These are phyloP conservation scores for Cyrtorhinus lividipennis DNA, from an alignment of 1,140 invertebrate genomes.

Conservation along the genomic window DNA sequence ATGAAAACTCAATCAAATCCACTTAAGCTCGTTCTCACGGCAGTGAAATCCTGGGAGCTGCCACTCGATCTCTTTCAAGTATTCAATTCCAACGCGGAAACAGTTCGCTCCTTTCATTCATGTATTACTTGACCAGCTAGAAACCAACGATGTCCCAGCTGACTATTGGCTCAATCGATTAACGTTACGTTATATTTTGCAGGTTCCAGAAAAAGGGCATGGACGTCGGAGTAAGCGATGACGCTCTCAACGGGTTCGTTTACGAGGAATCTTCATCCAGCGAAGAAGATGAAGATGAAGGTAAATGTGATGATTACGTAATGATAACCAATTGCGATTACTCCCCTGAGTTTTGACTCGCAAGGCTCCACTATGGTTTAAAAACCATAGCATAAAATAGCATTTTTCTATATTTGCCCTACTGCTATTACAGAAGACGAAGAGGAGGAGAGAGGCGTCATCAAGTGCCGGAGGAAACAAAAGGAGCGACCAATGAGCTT, in stretches of 20 bases:
- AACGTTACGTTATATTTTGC: not conserved
- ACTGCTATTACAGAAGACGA: slow-evolving; percentile 9
- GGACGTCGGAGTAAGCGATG: slow-evolving; percentile 59
- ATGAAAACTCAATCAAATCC: not conserved
- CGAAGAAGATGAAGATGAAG: slow-evolving; percentile 41
- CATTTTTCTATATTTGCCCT: slow-evolving; percentile 6
- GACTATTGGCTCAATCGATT: not conserved
- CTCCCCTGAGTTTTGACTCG: not conserved
- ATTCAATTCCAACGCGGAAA: not conserved
- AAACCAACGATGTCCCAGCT: not conserved
- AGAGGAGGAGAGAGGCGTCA: slow-evolving; percentile 22
- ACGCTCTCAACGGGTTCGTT: slow-evolving; percentile 53
- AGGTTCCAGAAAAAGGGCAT: slow-evolving; percentile 69
- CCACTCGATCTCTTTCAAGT: not conserved
- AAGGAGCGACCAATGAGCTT: slow-evolving; percentile 60
- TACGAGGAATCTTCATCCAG: slow-evolving; percentile 34
- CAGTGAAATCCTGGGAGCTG: not conserved
- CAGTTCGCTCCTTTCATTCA: not conserved
- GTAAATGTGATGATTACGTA: not conserved
- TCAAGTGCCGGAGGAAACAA: slow-evolving; percentile 22
- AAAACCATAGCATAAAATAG: not conserved
- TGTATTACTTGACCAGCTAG: not conserved
- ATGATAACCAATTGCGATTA: not conserved
- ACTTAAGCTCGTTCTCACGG: not conserved
- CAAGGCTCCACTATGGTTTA: not conserved